Base-by-base conservation (phyloP, 1,140 invertebrate genomes). In the Drosophila setifemur region DNA sequence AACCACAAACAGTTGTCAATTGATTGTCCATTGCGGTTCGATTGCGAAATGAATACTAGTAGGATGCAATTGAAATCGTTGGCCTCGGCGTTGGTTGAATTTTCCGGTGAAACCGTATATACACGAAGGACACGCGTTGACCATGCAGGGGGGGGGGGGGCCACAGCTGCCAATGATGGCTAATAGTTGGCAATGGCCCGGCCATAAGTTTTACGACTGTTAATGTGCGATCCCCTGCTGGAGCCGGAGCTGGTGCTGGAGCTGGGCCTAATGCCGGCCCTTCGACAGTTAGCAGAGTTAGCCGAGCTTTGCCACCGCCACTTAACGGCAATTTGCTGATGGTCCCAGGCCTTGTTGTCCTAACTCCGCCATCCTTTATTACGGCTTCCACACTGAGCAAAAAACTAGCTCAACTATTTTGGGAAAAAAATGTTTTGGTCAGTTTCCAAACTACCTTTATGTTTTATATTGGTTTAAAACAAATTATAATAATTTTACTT, bases 111-210 rank as follows among this genome's bases (percentile, higher is more conserved):
- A 21, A 19, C 14, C 31, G 8, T 29, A 8, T 23, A 31, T n/a
- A 31, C 57, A 61, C 23, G 37, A 31, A 63, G 14, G 33, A 18
- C 21, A 19, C 54, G 28, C 7, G 45, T 21, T 14, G 45, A 18
- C 19, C 29, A 19, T 42, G 40, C 40, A 40, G 18, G 21, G 25
- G n/a, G n/a, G n/a, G n/a, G n/a, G n/a, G n/a, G n/a, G n/a, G n/a
- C 23, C 28, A 45, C 23, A 78, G 75, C 75, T 78, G 75, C 61
- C 75, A 70, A 58, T 79, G 60, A 79, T 79, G 69, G 63, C 75
- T 69, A 79, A 79, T 70, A 68, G 71, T 64, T 67, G 29, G 50
- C 35, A 47, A 54, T 71, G 64, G 64, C 53, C 50, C 44, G 66
- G 33, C 39, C 47, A 58, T 76, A 57, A 76, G 66, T 66, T 76